A percentile compares a stretch with the other conserved stretches of the same genome.
These are phyloP conservation scores for Schizopygopsis pylzovi DNA, from an alignment of 2,797 vertebrate genomes.

Conservation along the genomic window DNA sequence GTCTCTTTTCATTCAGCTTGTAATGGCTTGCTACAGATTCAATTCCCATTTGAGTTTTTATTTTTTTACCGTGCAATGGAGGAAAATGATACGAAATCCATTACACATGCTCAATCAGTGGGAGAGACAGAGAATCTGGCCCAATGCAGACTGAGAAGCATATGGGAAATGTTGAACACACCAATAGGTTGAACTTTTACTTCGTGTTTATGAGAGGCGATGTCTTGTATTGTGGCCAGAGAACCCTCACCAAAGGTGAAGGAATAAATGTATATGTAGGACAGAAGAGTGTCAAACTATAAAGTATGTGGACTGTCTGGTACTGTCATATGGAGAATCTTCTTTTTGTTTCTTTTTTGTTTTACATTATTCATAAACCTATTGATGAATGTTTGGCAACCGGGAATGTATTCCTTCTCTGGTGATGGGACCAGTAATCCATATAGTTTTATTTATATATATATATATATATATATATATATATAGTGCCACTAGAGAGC, in stretches of 20 bases:
- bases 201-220: conserved; percentile 21
- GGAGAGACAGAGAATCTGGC: conserved; percentile 32
- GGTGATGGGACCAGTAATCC: not conserved
- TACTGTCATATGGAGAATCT: not conserved
- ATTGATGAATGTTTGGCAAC: conserved; percentile 2
- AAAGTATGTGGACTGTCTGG: not conserved
- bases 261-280: not conserved
- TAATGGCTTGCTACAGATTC: conserved; percentile 45
- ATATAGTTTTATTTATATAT: not conserved
- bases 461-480: too few relatives aligned
- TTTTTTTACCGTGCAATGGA: conserved; percentile 20
- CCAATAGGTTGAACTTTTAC: conserved; percentile 45
- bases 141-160: conserved; percentile 37
- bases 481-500: conserved; percentile 73
- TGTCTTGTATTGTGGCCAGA: conserved; percentile 22
- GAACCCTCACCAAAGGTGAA: not conserved
- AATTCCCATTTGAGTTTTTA: conserved; percentile 49
- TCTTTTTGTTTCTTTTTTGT: not conserved
- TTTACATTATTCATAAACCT: not conserved
- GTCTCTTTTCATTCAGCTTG: conserved; percentile 41
- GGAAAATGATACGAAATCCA: conserved; percentile 45
- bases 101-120: conserved; percentile 46
- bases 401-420: not conserved
- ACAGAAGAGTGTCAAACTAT: conserved; percentile 6
- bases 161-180: conserved; percentile 48